Percentiles rank a stretch among this genome's conserved stretches.
Conservation (phyloP, 2,888 invertebrate species). For the Pammene aurita region DNA sequence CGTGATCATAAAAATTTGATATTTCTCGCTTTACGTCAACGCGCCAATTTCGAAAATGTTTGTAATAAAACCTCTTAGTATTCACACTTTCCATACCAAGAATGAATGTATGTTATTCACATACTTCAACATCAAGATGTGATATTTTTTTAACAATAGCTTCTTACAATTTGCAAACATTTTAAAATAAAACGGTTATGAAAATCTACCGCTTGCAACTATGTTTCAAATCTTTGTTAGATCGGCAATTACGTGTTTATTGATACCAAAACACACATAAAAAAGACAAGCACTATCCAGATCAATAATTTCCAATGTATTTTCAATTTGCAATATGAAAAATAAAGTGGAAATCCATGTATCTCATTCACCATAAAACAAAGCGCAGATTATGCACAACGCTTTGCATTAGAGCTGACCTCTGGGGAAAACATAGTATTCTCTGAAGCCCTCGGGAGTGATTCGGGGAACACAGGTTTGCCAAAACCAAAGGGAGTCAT, state of each 20-base stretch:
- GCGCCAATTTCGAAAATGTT: constrained; percentile 51
- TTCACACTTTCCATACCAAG: constrained; percentile 13
- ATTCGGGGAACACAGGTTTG: constrained; percentile 6
- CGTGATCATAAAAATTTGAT: constrained; percentile 65
- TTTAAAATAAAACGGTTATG: too few relatives aligned
- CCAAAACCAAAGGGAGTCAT: constrained; percentile 3
- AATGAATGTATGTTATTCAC: background rate
- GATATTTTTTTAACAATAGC: background rate
- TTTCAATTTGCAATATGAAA: too few relatives aligned
- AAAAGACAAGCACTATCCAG: too few relatives aligned
- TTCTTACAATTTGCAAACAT: too few relatives aligned
- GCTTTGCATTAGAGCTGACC: constrained; percentile 34
- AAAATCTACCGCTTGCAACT: too few relatives aligned
- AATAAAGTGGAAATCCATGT: constrained; percentile 29
- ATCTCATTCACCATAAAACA: constrained; percentile 18
- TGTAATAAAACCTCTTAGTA: constrained; percentile 35
- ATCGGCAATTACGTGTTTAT: too few relatives aligned
- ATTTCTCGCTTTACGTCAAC: constrained; percentile 62
- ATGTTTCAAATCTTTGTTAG: too few relatives aligned
- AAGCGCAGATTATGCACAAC: constrained; percentile 25
- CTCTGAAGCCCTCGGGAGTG: constrained; percentile 29
- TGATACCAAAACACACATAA: too few relatives aligned
- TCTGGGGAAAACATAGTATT: constrained; percentile 24
- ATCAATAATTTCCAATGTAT: background rate
- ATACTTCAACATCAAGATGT: too few relatives aligned